Evolutionary conservation across 2,888 invertebrate genomes (phyloP).

Genomic region (Amiota communis): DNA sequence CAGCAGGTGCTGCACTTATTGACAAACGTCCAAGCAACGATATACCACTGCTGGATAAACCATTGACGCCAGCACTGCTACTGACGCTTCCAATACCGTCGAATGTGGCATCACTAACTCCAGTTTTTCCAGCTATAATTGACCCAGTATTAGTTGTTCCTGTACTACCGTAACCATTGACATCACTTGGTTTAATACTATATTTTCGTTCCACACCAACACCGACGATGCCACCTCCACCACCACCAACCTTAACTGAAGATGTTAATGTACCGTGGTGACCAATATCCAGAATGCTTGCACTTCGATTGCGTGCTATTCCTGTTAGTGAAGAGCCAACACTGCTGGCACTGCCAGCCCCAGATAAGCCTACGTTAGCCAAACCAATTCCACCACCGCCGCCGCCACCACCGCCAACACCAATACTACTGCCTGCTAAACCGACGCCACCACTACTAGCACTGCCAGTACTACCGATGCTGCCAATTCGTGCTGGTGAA

Average conservation of each 20-base stretch:
- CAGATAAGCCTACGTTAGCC: conserved; percentile 22
- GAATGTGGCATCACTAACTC: conserved; percentile 43
- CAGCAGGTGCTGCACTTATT: conserved; percentile 47
- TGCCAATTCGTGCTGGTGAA: conserved; percentile 56
- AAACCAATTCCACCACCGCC: conserved; percentile 35
- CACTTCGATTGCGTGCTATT: conserved; percentile 54
- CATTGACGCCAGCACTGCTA: conserved; percentile 30
- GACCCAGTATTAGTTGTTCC: background rate
- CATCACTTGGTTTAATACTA: background rate
- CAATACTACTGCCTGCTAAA: conserved; percentile 14
- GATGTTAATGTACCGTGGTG: conserved; percentile 32
- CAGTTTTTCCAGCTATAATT: conserved; percentile 43
- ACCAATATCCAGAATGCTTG: conserved; percentile 58
- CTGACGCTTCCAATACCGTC: conserved; percentile 34
- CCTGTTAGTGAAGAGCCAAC: conserved; percentile 21
- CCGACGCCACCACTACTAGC: conserved; percentile 25
- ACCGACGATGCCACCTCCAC: conserved; percentile 29
- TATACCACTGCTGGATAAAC: conserved; percentile 27
- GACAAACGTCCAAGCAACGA: conserved; percentile 55
- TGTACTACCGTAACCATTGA: conserved; percentile 55
- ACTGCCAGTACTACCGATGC: conserved; percentile 21
- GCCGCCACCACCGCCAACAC: conserved; percentile 30
- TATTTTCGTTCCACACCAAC: background rate
- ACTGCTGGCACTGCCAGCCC: conserved; percentile 40
- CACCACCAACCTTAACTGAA: conserved; percentile 22